Percentiles rank a stretch among this genome's conserved stretches.
phyloP scores from a whole-genome alignment of 2,888 invertebrate genomes.

The Busseola fusca region DNA sequence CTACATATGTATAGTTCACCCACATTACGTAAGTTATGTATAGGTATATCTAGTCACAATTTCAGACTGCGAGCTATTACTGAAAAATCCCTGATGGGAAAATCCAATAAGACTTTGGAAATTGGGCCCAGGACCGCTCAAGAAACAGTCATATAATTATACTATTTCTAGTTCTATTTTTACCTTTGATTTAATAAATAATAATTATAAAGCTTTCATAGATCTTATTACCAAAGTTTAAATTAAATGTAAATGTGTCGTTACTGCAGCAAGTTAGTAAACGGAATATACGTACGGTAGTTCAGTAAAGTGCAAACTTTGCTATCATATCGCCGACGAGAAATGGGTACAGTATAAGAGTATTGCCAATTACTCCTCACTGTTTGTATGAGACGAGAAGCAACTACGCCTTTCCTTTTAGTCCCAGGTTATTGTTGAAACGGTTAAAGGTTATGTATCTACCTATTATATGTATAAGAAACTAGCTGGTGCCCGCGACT shows the following conservation, averaged over 20 bases:
- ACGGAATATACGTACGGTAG: constrained; percentile 42
- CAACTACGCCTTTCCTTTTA: constrained; percentile 16
- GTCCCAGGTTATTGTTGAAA: constrained; percentile 16
- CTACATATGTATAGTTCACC: neutral
- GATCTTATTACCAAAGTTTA: constrained; percentile 18
- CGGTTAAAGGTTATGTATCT: neutral
- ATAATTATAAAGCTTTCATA: constrained; percentile 13
- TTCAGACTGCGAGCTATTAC: neutral
- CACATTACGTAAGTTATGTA: too few relatives aligned
- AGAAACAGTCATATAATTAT: neutral
- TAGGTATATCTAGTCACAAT: neutral
- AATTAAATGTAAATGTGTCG: constrained; percentile 48
- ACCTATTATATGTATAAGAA: neutral
- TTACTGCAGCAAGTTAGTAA: constrained; percentile 42
- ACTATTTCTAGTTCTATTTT: constrained; percentile 2
- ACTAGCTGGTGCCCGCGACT: too few relatives aligned
- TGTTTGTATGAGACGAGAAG: constrained; percentile 28
- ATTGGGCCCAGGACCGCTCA: neutral
- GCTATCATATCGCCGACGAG: constrained; percentile 48
- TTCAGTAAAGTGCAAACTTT: constrained; percentile 57
- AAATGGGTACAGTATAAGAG: constrained; percentile 36
- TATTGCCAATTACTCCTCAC: constrained; percentile 35
- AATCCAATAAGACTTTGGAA: neutral
- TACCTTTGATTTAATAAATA: neutral
- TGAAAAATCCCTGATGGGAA: neutral